phyloP scores from a whole-genome alignment of 2,888 invertebrate species.

The Vanessa cardui region DNA sequence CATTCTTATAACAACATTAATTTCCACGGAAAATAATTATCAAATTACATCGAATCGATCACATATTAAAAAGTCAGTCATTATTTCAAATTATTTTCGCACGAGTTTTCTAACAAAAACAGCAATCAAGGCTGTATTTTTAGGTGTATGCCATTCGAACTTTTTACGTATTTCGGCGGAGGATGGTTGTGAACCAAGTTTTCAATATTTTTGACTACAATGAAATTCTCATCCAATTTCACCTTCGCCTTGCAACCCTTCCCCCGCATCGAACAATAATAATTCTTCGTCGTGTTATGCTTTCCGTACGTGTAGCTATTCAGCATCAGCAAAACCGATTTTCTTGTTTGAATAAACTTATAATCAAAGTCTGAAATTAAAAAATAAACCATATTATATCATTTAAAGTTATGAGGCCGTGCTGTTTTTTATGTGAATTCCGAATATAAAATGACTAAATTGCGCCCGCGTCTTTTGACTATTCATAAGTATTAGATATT shows the following conservation, averaged over 20 bases:
- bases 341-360: constrained; percentile 4
- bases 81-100: too few species aligned
- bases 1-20: too few species aligned
- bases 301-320: constrained; percentile 35
- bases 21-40: too few species aligned
- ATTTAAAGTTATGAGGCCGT: not conserved
- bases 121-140: not conserved
- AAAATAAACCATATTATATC: not conserved
- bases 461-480: too few species aligned
- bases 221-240: constrained; percentile 13
- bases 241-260: constrained; percentile 47
- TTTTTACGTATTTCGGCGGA: constrained; percentile 44
- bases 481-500: too few species aligned
- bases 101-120: not conserved
- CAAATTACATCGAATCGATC: too few species aligned
- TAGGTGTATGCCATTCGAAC: not conserved
- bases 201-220: constrained; percentile 11
- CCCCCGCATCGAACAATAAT: constrained; percentile 46
- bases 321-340: constrained; percentile 19
- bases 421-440: too few species aligned
- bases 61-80: too few species aligned
- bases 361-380: constrained; percentile 4
- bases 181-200: constrained; percentile 43
- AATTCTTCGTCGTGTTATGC: constrained; percentile 19
- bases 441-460: too few species aligned